Evolutionary conservation across 2,113 vertebrate genomes (phyloP).

Genomic region (Enhydra lutris): DNA sequence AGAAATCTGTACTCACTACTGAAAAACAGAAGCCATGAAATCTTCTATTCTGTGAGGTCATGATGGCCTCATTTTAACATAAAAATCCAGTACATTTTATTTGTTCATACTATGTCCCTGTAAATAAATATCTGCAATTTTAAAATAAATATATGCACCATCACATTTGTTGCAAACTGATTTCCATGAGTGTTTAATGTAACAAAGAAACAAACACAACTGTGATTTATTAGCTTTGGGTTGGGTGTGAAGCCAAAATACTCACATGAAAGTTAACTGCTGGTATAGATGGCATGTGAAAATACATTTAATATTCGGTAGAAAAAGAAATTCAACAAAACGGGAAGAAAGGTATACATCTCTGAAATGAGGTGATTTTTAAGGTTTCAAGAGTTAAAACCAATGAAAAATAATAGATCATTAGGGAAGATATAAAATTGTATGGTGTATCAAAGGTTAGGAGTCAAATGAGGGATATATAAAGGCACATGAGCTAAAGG

Average conservation of each 20-base stretch:
- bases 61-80: not conserved
- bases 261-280: not conserved
- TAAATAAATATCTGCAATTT: not conserved
- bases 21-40: not conserved
- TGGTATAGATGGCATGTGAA: not conserved
- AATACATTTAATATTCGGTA: not conserved
- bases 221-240: not conserved
- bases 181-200: not conserved
- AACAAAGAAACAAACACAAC: not conserved
- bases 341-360: not conserved
- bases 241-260: not conserved
- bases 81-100: not conserved
- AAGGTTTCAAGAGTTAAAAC: conserved; percentile 24
- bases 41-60: not conserved
- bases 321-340: conserved; percentile 6
- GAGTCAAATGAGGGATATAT: not conserved
- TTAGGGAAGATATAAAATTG: not conserved
- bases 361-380: conserved; percentile 19
- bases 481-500: not conserved
- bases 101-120: not conserved
- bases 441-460: not conserved
- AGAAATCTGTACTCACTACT: not conserved
- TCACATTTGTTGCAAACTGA: not conserved
- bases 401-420: conserved; percentile 22
- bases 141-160: not conserved